Percentiles rank a stretch among this genome's conserved stretches.
Evolutionary conservation across 2,888 invertebrate species (phyloP).

Genomic region (Harpagoxenus sublaevis): DNA sequence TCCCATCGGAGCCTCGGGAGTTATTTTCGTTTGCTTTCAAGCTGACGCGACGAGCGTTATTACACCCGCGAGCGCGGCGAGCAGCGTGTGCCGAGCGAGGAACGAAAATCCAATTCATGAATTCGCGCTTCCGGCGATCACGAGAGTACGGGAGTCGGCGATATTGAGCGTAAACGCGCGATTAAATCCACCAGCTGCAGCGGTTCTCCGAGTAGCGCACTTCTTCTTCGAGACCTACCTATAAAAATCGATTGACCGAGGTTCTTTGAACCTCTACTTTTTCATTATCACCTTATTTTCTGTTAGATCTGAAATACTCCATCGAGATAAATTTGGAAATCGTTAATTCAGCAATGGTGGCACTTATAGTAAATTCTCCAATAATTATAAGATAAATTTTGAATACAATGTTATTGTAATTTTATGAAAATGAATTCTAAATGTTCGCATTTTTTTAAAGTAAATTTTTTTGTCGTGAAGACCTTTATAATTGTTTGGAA

Average conservation of each 20-base stretch:
- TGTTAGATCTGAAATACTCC: not conserved
- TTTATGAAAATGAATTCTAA: not conserved
- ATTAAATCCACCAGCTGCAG: slow-evolving; percentile 53
- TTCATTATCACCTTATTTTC: not conserved
- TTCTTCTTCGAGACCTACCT: not conserved
- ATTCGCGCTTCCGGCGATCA: slow-evolving; percentile 62
- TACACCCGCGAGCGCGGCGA: slow-evolving; percentile 48
- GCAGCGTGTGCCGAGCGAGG: slow-evolving; percentile 25
- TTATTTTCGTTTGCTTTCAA: slow-evolving; percentile 55
- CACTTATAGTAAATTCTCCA: not conserved
- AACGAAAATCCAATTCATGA: slow-evolving; percentile 65
- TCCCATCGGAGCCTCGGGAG: slow-evolving; percentile 18
- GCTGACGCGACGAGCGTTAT: slow-evolving; percentile 52
- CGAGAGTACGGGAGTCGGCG: slow-evolving; percentile 34
- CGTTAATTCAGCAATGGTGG: not conserved
- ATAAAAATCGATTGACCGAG: not conserved
- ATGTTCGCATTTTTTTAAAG: not conserved
- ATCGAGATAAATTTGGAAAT: not conserved
- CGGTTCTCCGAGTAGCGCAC: slow-evolving; percentile 22
- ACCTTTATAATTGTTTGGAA: not conserved
- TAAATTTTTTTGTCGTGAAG: not conserved
- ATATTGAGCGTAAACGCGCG: slow-evolving; percentile 58
- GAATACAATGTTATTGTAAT: not conserved
- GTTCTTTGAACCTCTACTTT: not conserved
- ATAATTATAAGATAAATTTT: not conserved